Evolutionary conservation across 2,113 vertebrate species (phyloP), one percentile per base, ranked within the genome.

Genomic region (Pterocles burchelli): DNA sequence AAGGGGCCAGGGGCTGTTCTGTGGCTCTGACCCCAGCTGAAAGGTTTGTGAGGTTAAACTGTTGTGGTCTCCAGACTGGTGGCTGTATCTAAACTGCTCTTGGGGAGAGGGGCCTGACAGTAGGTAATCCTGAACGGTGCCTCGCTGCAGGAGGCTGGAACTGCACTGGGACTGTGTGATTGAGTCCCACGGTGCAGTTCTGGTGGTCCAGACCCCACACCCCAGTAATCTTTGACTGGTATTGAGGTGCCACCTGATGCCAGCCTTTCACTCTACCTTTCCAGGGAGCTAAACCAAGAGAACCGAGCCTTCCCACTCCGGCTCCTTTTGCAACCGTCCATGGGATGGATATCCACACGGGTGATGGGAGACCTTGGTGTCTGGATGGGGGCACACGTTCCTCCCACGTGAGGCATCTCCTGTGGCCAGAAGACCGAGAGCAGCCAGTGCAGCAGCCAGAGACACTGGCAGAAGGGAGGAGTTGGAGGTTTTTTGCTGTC

Each of bases 321-420:
- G 36, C 28, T 52, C 33, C 24, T 38, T 33, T 3, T 21, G 38
- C 62, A 72, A 67, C 17, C 2, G 0, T 13, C 49, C 33, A 0
- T 0, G 5, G 51, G 9, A 11, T 1, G 1, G 9, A 11, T 1
- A 1, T 4, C 54, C 51, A 19, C 12, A 2, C 1, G 13, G 19
- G 19, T 24, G 36, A 17, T 3, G 2, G 65, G 29, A 58, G 22
- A 18, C 20, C 41, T 29, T 43, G 4, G 25, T 14, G 18, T 26
- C 20, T 3, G 3, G 34, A 6, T 31, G 17, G 62, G 58, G 1
- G 0, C 17, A 9, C 26, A 2, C 5, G 13, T 9, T 36, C 10
- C 5, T 66, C 29, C 46, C 33, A 1, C 11, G 31, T 3, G 19
- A 33, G 51, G 34, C 18, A 31, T 6, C 43, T 84, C n/a, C 87